These are phyloP conservation scores for Plebejus argus DNA, from an alignment of 2,888 invertebrate species.

Conservation along the genomic window DNA sequence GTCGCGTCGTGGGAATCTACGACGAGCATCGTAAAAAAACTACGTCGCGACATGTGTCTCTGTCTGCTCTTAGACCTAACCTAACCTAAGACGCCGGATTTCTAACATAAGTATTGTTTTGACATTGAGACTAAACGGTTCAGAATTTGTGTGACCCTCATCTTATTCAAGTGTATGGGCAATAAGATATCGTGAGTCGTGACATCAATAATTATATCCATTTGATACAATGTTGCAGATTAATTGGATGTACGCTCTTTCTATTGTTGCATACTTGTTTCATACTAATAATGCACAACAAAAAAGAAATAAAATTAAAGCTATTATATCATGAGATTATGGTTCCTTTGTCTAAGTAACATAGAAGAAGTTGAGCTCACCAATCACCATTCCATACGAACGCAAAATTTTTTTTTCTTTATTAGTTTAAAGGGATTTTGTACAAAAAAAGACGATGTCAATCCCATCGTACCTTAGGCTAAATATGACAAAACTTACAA, in stretches of 20 bases:
- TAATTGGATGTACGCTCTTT: neutral
- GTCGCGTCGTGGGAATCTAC: too few species aligned
- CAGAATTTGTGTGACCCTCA: neutral
- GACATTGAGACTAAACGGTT: neutral
- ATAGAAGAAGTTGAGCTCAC: neutral
- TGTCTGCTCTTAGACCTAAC: too few species aligned
- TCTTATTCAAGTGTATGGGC: neutral
- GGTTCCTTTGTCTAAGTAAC: neutral
- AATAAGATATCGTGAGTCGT: neutral
- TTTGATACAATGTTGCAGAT: neutral
- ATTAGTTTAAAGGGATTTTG: too few species aligned
- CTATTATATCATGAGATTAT: neutral
- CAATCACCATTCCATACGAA: neutral
- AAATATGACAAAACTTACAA: too few species aligned
- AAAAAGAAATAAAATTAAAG: neutral
- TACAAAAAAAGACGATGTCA: too few species aligned
- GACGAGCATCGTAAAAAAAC: too few species aligned
- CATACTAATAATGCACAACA: neutral
- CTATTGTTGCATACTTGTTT: neutral
- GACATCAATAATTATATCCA: neutral
- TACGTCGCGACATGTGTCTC: too few species aligned
- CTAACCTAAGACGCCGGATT: too few species aligned
- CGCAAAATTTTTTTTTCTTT: neutral
- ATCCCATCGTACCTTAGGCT: too few species aligned
- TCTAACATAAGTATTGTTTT: neutral